Percentiles rank a stretch among this genome's conserved stretches.
These are phyloP conservation scores for Podotricha telesiphe DNA, from an alignment of 2,888 invertebrate species.

Conservation along the genomic window DNA sequence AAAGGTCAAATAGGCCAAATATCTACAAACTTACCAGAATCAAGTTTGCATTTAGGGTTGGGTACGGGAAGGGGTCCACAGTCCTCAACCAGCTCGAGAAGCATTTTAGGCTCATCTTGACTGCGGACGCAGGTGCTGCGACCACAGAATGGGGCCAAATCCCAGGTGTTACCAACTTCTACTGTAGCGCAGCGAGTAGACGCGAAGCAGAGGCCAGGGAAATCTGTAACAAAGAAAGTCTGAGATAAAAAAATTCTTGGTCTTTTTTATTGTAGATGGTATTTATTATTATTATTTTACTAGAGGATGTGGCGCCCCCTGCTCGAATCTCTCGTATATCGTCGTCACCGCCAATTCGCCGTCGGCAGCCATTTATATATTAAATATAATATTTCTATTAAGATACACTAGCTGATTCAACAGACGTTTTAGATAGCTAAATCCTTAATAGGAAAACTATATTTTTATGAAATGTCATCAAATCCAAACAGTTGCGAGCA, in stretches of 20 bases:
- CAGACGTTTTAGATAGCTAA: no score
- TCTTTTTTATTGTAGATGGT: no score
- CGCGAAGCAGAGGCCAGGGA: conserved; percentile 95
- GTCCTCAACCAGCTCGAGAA: conserved; percentile 93
- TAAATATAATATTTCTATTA: no score
- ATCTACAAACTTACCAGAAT: conserved; percentile 67
- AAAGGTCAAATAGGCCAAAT: background rate
- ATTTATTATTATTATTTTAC: no score
- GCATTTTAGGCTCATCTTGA: conserved; percentile 89
- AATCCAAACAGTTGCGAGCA: no score
- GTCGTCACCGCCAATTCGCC: no score
- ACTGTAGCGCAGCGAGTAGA: conserved; percentile 95
- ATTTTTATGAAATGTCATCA: no score
- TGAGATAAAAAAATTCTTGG: background rate
- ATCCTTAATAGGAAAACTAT: no score
- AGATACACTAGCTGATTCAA: no score
- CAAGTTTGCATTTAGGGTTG: conserved; percentile 94
- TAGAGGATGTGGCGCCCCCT: no score
- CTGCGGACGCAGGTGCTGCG: conserved; percentile 93
- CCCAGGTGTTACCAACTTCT: conserved; percentile 93
- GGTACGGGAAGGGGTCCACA: conserved; percentile 94
- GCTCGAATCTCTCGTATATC: no score
- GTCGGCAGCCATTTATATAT: no score
- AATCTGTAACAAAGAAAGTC: conserved; percentile 81
- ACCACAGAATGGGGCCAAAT: conserved; percentile 95